A percentile compares a stretch with the other conserved stretches of the same genome.
Evolutionary conservation across 2,888 invertebrate species (phyloP).

Genomic region (Pollenia griseotomentosa): DNA sequence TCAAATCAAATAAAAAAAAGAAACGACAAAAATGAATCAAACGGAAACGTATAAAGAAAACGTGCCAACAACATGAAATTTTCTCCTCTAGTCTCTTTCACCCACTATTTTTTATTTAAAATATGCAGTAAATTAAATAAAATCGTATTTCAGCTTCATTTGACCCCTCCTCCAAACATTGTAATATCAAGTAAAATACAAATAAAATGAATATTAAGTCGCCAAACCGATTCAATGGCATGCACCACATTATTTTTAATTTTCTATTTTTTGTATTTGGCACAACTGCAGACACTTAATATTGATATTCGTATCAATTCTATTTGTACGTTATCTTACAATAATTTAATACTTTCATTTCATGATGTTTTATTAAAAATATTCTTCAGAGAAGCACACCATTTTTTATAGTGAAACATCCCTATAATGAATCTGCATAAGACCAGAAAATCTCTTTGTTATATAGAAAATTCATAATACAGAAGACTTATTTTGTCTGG

Average conservation of each 20-base stretch:
- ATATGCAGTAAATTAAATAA: constrained; percentile 53
- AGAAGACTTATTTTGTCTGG: no score
- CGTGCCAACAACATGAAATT: constrained; percentile 62
- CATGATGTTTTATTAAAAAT: neutral
- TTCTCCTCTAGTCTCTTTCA: neutral
- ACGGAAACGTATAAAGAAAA: constrained; percentile 69
- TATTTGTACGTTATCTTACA: constrained; percentile 52
- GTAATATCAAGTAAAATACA: neutral
- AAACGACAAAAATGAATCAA: constrained; percentile 32
- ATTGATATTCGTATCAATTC: constrained; percentile 68
- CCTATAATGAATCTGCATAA: no score
- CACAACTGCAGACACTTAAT: constrained; percentile 65
- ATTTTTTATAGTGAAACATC: no score
- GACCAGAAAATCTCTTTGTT: no score
- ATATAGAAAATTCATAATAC: no score
- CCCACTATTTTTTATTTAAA: neutral
- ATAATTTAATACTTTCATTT: neutral
- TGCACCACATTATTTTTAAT: constrained; percentile 66
- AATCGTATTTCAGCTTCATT: constrained; percentile 33
- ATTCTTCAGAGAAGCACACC: no score
- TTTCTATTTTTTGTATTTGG: constrained; percentile 27
- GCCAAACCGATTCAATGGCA: constrained; percentile 71
- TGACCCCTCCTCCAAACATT: constrained; percentile 8
- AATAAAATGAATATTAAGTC: constrained; percentile 66
- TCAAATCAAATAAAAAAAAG: constrained; percentile 66